A percentile compares a stretch with the other conserved stretches of the same genome.
Conservation (phyloP, 1,140 invertebrate genomes). For the Rhyzopertha dominica region DNA sequence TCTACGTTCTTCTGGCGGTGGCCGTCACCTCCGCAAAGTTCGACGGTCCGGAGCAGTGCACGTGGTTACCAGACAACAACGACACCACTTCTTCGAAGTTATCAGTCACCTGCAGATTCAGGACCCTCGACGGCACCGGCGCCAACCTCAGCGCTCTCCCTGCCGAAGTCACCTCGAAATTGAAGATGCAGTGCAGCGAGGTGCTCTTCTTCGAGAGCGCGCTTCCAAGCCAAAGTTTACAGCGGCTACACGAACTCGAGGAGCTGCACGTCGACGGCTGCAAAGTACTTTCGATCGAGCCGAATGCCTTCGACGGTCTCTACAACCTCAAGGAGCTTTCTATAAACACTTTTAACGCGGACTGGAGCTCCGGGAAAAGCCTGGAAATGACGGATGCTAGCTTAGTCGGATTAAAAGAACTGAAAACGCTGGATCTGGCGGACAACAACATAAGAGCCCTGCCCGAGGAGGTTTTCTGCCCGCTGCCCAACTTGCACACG, state of each 20-base stretch:
- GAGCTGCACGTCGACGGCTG: conserved; percentile 71
- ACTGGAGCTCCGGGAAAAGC: conserved; percentile 67
- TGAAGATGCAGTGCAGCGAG: conserved; percentile 72
- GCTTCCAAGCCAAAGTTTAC: conserved; percentile 65
- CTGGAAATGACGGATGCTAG: conserved; percentile 64
- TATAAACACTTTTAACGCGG: conserved; percentile 69
- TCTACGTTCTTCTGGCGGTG: conserved; percentile 14
- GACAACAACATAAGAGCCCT: conserved; percentile 76
- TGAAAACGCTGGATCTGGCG: conserved; percentile 72
- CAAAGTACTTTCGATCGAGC: conserved; percentile 71
- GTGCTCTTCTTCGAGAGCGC: conserved; percentile 74
- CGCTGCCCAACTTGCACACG: conserved; percentile 69
- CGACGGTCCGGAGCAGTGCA: conserved; percentile 47
- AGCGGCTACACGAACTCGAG: conserved; percentile 65
- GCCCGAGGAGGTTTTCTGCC: conserved; percentile 70
- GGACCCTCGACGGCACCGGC: conserved; percentile 64
- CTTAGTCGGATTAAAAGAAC: conserved; percentile 66
- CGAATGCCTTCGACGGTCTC: conserved; percentile 72
- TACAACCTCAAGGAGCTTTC: conserved; percentile 66
- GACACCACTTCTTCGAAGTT: conserved; percentile 52
- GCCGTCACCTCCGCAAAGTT: conserved; percentile 20
- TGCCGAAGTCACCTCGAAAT: conserved; percentile 61
- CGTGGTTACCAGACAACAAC: conserved; percentile 56
- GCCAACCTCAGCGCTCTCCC: conserved; percentile 55
- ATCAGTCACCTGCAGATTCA: conserved; percentile 59